Conservation (phyloP, 1,140 invertebrate species). For the Amphibalanus amphitrite region DNA sequence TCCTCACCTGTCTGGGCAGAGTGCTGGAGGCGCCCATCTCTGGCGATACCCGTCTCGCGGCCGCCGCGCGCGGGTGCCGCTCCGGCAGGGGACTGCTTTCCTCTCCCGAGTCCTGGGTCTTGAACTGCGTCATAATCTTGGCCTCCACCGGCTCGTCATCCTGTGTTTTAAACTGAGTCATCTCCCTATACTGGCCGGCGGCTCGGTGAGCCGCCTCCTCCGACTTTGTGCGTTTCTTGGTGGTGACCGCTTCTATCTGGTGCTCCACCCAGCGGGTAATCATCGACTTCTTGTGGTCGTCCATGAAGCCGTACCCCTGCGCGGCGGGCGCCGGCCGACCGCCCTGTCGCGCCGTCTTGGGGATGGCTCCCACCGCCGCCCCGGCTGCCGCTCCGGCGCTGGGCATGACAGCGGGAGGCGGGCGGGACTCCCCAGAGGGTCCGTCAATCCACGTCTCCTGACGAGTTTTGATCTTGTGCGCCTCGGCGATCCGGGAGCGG, state of each 20-base stretch:
- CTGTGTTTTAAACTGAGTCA: slow-evolving; percentile 42
- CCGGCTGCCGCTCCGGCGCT: background rate
- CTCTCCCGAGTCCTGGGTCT: background rate
- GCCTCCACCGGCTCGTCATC: slow-evolving; percentile 27
- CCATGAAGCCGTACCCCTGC: slow-evolving; percentile 52
- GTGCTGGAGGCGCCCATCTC: too few relatives aligned
- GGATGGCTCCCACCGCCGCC: too few relatives aligned
- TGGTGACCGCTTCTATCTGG: slow-evolving; percentile 29
- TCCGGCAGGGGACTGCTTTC: slow-evolving; percentile 2
- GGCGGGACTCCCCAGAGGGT: slow-evolving; percentile 28
- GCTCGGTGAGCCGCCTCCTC: too few relatives aligned
- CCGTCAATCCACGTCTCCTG: slow-evolving; percentile 86
- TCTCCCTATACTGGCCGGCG: slow-evolving; percentile 35
- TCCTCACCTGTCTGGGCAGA: too few relatives aligned
- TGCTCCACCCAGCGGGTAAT: slow-evolving; percentile 85
- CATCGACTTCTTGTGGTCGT: slow-evolving; percentile 78
- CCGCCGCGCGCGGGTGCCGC: too few relatives aligned
- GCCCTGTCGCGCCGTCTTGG: too few relatives aligned
- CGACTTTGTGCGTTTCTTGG: too few relatives aligned
- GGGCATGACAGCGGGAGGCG: background rate
- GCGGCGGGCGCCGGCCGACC: slow-evolving; percentile 2
- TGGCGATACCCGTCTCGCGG: too few relatives aligned
- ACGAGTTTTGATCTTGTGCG: slow-evolving; percentile 18
- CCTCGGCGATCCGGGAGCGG: slow-evolving; percentile 29
- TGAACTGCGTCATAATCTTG: slow-evolving; percentile 10